Percentiles rank a stretch among this genome's conserved stretches.
Evolutionary conservation across 2,797 vertebrate genomes (phyloP).

Genomic region (Sebastes ruberrimus): DNA sequence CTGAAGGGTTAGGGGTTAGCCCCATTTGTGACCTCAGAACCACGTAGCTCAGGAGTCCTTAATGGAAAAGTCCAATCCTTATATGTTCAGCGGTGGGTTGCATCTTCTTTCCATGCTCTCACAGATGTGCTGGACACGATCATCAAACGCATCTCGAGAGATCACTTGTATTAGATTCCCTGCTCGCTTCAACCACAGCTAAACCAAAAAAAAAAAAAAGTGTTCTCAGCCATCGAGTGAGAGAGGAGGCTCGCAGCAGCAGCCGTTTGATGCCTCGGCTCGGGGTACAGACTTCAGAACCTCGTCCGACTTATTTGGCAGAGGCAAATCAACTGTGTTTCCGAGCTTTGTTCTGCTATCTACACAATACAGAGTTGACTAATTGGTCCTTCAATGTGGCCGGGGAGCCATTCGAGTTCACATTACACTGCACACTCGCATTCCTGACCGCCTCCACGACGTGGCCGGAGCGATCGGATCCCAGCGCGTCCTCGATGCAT

Average conservation of each 20-base stretch:
- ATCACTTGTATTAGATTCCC: background rate
- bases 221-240: background rate
- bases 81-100: background rate
- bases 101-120: conserved; percentile 1
- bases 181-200: background rate
- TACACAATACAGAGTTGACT: conserved; percentile 59
- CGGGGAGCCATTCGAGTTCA: conserved; percentile 48
- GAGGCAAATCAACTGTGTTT: conserved; percentile 44
- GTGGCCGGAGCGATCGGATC: conserved; percentile 31
- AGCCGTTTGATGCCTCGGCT: conserved; percentile 10
- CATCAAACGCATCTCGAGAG: background rate
- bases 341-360: conserved; percentile 34
- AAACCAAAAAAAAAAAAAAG: background rate
- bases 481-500: background rate
- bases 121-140: background rate
- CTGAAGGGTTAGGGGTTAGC: background rate
- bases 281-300: conserved; percentile 14
- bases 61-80: background rate
- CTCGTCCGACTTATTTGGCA: conserved; percentile 20
- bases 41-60: background rate
- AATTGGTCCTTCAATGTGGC: conserved; percentile 53
- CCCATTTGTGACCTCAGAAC: background rate
- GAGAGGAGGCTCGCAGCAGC: background rate
- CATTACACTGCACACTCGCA: conserved; percentile 55
- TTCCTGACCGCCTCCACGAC: conserved; percentile 43